phyloP scores from a whole-genome alignment of 2,797 vertebrate species.

The Molossus alvarezi region DNA sequence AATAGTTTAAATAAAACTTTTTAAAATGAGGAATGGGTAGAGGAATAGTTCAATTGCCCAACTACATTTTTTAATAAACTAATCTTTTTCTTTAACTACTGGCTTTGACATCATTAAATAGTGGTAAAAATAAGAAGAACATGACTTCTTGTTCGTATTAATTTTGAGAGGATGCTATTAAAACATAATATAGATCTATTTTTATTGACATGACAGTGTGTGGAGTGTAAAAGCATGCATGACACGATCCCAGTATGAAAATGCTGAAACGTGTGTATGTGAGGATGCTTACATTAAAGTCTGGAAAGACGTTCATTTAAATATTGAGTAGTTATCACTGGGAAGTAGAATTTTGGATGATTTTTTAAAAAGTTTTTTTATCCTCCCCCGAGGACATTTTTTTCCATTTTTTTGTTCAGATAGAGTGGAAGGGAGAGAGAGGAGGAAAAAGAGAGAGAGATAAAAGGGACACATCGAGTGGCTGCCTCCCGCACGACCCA shows the following conservation, averaged over 20 bases:
- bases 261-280: background rate
- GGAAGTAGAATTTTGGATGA: background rate
- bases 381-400: no score
- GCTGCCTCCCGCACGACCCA: no score
- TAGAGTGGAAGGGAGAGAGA: no score
- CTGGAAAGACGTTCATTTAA: background rate
- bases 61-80: conserved; percentile 19
- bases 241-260: background rate
- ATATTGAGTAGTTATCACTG: background rate
- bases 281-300: background rate
- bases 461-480: no score
- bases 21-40: background rate
- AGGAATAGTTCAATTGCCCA: background rate
- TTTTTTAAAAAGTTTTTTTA: background rate
- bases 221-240: background rate
- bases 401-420: no score
- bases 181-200: conserved; percentile 40
- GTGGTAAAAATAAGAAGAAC: conserved; percentile 43
- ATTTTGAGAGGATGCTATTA: conserved; percentile 58
- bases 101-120: conserved; percentile 15
- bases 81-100: conserved; percentile 29
- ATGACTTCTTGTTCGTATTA: background rate
- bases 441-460: no score
- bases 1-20: background rate
- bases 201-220: background rate